Conservation (phyloP, 2,113 vertebrate genomes). For the Dasypus novemcinctus region DNA sequence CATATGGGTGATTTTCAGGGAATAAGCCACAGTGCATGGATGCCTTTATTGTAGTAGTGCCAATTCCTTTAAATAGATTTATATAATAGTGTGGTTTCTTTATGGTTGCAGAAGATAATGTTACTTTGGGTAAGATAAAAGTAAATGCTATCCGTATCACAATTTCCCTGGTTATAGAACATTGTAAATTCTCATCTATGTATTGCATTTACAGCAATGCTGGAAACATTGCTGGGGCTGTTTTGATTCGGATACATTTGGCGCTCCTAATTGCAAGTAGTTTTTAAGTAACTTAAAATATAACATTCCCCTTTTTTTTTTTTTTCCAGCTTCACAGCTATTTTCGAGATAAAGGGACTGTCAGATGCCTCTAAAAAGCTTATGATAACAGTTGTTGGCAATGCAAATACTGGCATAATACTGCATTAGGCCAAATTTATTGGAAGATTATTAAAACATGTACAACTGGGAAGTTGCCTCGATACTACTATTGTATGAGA, state of each 20-base stretch:
- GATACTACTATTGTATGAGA: background rate
- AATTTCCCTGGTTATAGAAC: constrained; percentile 73
- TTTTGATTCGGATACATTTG: constrained; percentile 56
- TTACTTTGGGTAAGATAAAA: constrained; percentile 82
- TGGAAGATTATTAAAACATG: constrained; percentile 33
- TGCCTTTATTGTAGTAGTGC: constrained; percentile 77
- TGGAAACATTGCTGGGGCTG: constrained; percentile 73
- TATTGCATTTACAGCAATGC: constrained; percentile 64
- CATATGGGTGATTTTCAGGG: constrained; percentile 81
- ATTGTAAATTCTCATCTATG: constrained; percentile 76
- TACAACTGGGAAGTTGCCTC: background rate
- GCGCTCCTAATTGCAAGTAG: constrained; percentile 63
- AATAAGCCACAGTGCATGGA: constrained; percentile 71
- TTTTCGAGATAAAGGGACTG: constrained; percentile 75
- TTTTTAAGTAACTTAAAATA: constrained; percentile 77
- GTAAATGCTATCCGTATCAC: constrained; percentile 76
- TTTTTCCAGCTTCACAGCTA: constrained; percentile 65
- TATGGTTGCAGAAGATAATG: constrained; percentile 77
- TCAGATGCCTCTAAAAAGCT: constrained; percentile 65
- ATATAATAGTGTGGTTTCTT: constrained; percentile 72
- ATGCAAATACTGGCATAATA: background rate
- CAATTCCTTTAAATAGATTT: constrained; percentile 81
- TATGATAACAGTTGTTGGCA: constrained; percentile 54
- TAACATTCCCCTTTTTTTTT: constrained; percentile 64
- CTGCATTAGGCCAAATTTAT: constrained; percentile 53